Base-by-base conservation (phyloP, 2,113 vertebrate species). In the Cochlearius cochlearius region DNA sequence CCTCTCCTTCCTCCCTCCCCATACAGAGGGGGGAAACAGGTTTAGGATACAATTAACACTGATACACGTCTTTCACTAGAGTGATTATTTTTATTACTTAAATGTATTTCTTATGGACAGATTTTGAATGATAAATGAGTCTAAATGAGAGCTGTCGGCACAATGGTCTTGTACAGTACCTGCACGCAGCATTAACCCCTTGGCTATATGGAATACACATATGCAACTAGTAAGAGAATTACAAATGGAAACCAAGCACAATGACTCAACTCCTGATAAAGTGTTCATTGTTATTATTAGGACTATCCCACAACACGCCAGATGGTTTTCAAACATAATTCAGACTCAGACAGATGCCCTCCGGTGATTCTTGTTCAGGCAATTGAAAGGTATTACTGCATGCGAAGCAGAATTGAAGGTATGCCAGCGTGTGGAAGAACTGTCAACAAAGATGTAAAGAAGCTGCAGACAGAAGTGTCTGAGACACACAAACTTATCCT, bases 271-370 rank as follows among this genome's bases (percentile, higher is more conserved):
- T 79, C 71, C 39, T 50, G 74, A 92, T 79, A 80, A 94, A 96
- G 90, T 38, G 59, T 30, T 95, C 85, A 58, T 69, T 94, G 94
- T 96, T 86, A 63, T 66, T 88, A 87, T 80, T 66, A 92, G 58
- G 67, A 92, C 85, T 66, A 94, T 80, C 67, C 75, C 93, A 95
- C 75, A 93, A 93, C 38, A 47, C 16, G 45, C 85, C 93, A 94
- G 95, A 77, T 66, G 62, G 88, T 69, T 96, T 94, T 90, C 53
- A 82, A 95, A 82, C 58, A n/a, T 69, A 90, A 96, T n/a, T 92
- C 80, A 94, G 82, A 53, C 79, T 88, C 75, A 63, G 83, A 95
- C 89, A 94, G 87, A 96, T 88, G 81, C 95, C 96, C 94, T 96
- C 84, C 2, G 4, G 96, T 88, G 77, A 86, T 95, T 94, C 93